Conservation (phyloP, 2,113 vertebrate species). For the Nyctereutes procyonoides region DNA sequence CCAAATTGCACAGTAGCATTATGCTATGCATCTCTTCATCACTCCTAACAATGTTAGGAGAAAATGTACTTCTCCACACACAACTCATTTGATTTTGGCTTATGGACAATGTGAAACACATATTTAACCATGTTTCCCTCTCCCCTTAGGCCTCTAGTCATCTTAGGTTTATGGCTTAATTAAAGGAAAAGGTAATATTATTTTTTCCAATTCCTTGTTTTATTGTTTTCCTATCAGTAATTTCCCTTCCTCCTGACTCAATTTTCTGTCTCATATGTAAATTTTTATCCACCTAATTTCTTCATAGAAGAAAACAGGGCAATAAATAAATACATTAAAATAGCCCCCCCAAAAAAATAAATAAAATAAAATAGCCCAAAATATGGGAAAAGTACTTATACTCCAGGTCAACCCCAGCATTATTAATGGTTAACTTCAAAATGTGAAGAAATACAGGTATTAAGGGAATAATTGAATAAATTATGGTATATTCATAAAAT, state of each 20-base stretch:
- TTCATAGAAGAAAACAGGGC: constrained; percentile 37
- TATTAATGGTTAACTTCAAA: constrained; percentile 39
- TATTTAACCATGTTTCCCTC: not conserved
- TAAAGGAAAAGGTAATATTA: constrained; percentile 26
- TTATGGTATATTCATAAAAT: constrained; percentile 3
- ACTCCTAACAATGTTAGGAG: not conserved
- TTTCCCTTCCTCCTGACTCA: not conserved
- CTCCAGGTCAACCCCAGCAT: not conserved
- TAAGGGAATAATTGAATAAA: constrained; percentile 35
- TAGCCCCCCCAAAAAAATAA: not conserved
- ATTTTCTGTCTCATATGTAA: constrained; percentile 23
- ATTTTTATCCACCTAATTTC: not conserved
- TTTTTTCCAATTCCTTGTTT: not conserved
- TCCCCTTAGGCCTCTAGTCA: not conserved
- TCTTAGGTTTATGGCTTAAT: not conserved
- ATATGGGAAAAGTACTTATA: not conserved
- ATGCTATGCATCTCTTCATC: not conserved
- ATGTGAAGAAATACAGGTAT: constrained; percentile 33
- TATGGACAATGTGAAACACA: not conserved
- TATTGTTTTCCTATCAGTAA: not conserved
- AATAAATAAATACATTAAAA: constrained; percentile 46
- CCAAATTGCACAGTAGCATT: not conserved
- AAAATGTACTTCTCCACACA: not conserved
- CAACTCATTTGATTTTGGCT: not conserved
- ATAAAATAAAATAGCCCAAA: not conserved